A percentile compares a stretch with the other conserved stretches of the same genome.
Evolutionary conservation across 1,140 invertebrate genomes (phyloP).

Genomic region (Pseudomyrmex flavicornis): DNA sequence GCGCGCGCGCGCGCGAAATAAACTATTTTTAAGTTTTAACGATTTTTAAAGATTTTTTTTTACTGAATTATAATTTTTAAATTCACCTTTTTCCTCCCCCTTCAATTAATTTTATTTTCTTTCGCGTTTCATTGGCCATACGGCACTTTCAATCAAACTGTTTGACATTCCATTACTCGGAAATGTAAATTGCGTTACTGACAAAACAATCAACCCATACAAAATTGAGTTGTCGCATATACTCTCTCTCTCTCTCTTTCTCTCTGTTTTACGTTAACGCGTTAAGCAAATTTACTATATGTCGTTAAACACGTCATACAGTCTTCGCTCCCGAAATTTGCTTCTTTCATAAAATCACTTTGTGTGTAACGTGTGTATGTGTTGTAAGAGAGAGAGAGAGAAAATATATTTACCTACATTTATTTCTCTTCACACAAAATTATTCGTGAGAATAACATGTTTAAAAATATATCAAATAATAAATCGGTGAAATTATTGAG

Average conservation of each 20-base stretch:
- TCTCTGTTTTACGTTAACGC: slow-evolving; percentile 30
- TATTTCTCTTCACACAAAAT: background rate
- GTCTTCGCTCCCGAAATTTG: slow-evolving; percentile 24
- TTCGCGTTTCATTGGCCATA: slow-evolving; percentile 1
- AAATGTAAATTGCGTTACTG: slow-evolving; percentile 55
- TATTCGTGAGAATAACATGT: background rate
- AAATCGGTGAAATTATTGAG: background rate
- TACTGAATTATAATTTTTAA: too few species aligned
- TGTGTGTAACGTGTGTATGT: too few species aligned
- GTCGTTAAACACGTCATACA: slow-evolving; percentile 48
- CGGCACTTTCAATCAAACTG: slow-evolving; percentile 38
- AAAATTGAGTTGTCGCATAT: slow-evolving; percentile 51
- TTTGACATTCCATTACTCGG: slow-evolving; percentile 48
- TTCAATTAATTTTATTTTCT: slow-evolving; percentile 42
- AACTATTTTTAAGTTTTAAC: slow-evolving; percentile 48
- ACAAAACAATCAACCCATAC: slow-evolving; percentile 50
- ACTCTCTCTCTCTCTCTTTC: background rate
- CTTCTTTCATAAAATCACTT: background rate
- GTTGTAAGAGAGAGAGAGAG: background rate
- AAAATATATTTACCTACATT: too few species aligned
- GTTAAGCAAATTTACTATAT: slow-evolving; percentile 50
- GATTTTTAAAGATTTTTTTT: background rate
- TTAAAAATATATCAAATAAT: too few species aligned
- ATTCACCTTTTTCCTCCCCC: background rate
- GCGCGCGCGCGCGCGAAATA: slow-evolving; percentile 7